Evolutionary conservation across 2,888 invertebrate genomes (phyloP).

Genomic region (Galeopsomyia nigrocyanea): DNA sequence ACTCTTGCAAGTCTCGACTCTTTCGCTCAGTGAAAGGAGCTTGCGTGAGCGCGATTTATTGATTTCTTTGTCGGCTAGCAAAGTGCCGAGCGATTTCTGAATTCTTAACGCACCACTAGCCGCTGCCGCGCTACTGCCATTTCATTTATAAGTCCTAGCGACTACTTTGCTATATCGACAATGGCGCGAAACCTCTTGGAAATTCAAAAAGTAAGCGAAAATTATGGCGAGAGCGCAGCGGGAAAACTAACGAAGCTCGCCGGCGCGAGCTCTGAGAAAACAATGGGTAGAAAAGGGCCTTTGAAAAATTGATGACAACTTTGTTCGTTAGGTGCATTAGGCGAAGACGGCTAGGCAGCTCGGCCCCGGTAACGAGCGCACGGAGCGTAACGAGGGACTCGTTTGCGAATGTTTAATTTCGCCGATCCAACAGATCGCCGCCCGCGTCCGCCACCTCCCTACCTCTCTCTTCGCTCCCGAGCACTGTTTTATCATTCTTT

Average conservation of each 20-base stretch:
- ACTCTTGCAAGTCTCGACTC: constrained; percentile 20
- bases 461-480: constrained; percentile 33
- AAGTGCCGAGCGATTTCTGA: constrained; percentile 37
- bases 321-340: constrained; percentile 40
- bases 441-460: constrained; percentile 11
- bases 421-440: constrained; percentile 43
- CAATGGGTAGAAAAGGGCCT: constrained; percentile 24
- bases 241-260: constrained; percentile 1
- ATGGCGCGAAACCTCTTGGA: constrained; percentile 7
- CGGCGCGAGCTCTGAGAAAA: constrained; percentile 10
- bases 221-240: constrained; percentile 5
- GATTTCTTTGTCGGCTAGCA: constrained; percentile 27
- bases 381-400: constrained; percentile 28
- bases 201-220: constrained; percentile 28
- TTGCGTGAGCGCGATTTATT: constrained; percentile 28
- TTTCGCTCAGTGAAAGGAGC: constrained; percentile 10
- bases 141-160: constrained; percentile 34
- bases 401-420: constrained; percentile 50
- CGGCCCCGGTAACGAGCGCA: constrained; percentile 43
- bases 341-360: neutral
- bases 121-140: constrained; percentile 3
- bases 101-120: constrained; percentile 42
- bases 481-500: constrained; percentile 50
- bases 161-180: constrained; percentile 13
- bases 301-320: constrained; percentile 46